These are phyloP conservation scores for Synanceia verrucosa DNA, from an alignment of 2,797 vertebrate species.

Conservation along the genomic window DNA sequence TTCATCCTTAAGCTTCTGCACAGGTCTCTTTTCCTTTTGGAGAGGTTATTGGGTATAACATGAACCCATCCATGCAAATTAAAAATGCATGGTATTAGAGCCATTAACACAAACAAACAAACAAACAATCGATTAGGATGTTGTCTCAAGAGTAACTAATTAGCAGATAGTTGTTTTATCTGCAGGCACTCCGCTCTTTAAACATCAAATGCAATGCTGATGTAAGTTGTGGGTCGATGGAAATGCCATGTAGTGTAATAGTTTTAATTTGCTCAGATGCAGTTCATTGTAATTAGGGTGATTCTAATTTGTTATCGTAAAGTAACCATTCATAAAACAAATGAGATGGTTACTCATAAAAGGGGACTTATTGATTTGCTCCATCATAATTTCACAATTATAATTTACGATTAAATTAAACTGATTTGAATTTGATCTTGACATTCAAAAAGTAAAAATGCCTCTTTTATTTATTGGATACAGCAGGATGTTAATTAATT, in stretches of 20 bases:
- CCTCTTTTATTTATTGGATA: too few species aligned
- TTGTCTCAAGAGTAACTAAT: conserved; percentile 17
- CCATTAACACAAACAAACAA: conserved; percentile 24
- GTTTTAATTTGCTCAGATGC: neutral
- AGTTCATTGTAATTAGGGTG: neutral
- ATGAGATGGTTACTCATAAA: neutral
- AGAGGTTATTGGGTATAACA: too few species aligned
- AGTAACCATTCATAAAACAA: neutral
- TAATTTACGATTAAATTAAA: neutral
- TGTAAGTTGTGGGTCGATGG: neutral
- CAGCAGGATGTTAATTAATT: too few species aligned
- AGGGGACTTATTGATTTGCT: neutral
- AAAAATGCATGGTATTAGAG: neutral
- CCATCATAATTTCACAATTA: neutral
- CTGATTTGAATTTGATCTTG: neutral
- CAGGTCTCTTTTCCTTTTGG: too few species aligned
- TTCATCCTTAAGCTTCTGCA: conserved; percentile 1
- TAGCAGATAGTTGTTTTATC: conserved; percentile 19
- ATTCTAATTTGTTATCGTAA: neutral
- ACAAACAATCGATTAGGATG: conserved; percentile 24
- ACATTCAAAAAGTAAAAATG: too few species aligned
- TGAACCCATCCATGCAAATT: conserved; percentile 9
- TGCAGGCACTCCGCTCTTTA: conserved; percentile 13
- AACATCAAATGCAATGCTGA: conserved; percentile 5
- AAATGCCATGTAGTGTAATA: conserved; percentile 1